Base-by-base conservation (phyloP, 2,888 invertebrate species). In the Metopia argyrocephala region DNA sequence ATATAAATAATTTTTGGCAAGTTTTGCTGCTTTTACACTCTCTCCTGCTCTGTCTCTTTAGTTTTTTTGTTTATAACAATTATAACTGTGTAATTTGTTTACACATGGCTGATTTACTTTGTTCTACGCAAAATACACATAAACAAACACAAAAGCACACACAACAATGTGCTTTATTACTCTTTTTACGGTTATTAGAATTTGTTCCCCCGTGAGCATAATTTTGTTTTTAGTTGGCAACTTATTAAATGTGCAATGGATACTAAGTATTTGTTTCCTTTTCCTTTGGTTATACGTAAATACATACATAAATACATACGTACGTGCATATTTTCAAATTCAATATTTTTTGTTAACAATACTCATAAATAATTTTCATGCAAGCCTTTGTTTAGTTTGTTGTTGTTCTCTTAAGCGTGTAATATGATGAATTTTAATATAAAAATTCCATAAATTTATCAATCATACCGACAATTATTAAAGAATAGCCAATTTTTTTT, bases 401-500 rank as follows among this genome's bases (percentile, higher is more conserved):
- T 54, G 62, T 54, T 54, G 28, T 57, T 20, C 27, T 12, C 50
- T 57, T 57, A 66, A 38, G 57, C 62, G 66, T 80, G 56, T 76
- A 70, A 64, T 74, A 59, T 56, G 23, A 28, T 59, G 76, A 75
- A 57, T 78, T 81, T 78, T 81, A 81, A 81, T 81, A 75, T 78
- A 66, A 70, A 81, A 81, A 81, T 81, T 81, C 81, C 81, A 28
- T 66, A 81, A 81, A 75, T 61, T 59, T 78, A 81, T 81, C 78
- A 74, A 69, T 78, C 74, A 80, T 69, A n/a, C 25, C n/a, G 25
- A 38, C 46, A 64, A 57, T 64, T 65, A 48, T 56, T 61, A 38
- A 1, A 38, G 2, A 38, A 2, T 15, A 38, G 38, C 38, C 38
- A 38, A 12, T 1, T 38, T 38, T 9, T n/a, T n/a, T n/a, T n/a